These are phyloP conservation scores for Plusia festucae DNA, from an alignment of 2,888 invertebrate species.

Conservation along the genomic window DNA sequence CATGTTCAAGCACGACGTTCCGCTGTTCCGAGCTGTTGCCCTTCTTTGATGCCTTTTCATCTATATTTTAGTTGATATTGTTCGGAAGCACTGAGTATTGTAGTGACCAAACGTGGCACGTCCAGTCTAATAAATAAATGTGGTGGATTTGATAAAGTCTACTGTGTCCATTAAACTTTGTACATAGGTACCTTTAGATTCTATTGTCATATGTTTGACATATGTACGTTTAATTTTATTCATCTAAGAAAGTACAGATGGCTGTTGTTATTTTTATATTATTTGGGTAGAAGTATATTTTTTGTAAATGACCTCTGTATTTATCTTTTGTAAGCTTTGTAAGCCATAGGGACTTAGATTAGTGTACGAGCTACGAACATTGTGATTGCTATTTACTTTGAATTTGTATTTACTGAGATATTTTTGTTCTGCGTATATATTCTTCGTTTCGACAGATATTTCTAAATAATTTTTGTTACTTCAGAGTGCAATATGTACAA, in stretches of 20 bases:
- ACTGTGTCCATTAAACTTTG: constrained; percentile 81
- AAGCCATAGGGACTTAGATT: constrained; percentile 87
- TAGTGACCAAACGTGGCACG: constrained; percentile 84
- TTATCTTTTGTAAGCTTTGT: constrained; percentile 88
- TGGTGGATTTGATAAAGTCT: constrained; percentile 73
- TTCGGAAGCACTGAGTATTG: constrained; percentile 73
- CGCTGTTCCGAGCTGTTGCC: constrained; percentile 67
- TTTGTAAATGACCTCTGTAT: constrained; percentile 89
- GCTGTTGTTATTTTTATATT: constrained; percentile 90
- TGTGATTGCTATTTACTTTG: constrained; percentile 85
- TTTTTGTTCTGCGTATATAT: constrained; percentile 82
- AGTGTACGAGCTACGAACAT: constrained; percentile 87
- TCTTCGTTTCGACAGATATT: constrained; percentile 85
- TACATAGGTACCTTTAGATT: constrained; percentile 88
- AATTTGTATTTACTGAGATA: constrained; percentile 83
- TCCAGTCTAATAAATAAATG: constrained; percentile 76
- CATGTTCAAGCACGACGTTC: constrained; percentile 60
- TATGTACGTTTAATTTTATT: constrained; percentile 88
- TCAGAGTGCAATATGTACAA: constrained; percentile 93
- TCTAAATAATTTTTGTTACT: constrained; percentile 87
- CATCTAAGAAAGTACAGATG: constrained; percentile 89
- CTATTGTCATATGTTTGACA: constrained; percentile 89
- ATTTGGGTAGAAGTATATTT: constrained; percentile 89
- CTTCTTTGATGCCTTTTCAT: constrained; percentile 70
- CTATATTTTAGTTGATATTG: constrained; percentile 66